Base-by-base conservation (phyloP, 2,113 vertebrate genomes). In the Bos javanicus region DNA sequence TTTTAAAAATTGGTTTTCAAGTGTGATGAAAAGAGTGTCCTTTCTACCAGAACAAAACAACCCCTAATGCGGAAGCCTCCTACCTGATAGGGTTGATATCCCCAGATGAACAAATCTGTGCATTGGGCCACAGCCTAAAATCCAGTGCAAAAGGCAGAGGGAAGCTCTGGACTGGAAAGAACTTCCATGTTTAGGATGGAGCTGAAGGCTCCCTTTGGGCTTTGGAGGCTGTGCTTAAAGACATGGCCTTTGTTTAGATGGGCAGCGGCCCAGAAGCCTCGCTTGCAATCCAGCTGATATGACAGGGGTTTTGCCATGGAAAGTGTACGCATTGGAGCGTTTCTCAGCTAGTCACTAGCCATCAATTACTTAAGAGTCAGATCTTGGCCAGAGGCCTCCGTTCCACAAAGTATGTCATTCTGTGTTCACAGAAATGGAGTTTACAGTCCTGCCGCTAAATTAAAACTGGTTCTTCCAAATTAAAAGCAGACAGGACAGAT, bases 401-500 rank as follows among this genome's bases (percentile, higher is more conserved):
- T 98, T 98, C 97, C 94, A 98, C 98, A 98, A 98, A 98, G 98
- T 98, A 97, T 99, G 98, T 99, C 98, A 98, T 99, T 98, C 98
- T 97, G 89, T 98, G 98, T 98, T 98, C 99, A 98, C 97, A 98
- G 98, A 99, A 98, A 98, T 89, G 92, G 96, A 96, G 97, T 98
- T 99, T 98, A 98, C 92, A 98, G 96, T 97, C 98, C 83, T 95
- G 96, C 95, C 84, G 57, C 98, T 98, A 98, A 99, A 99, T 99
- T 99, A 98, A 99, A 99, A 98, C 95, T 98, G 97, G 98, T 98
- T 98, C 97, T 98, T 98, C 97, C 97, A 99, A 99, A 99, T 99
- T 98, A 99, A 99, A 99, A 99, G 98, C 99, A 99, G 99, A 98
- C 98, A 98, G 98, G 98, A 98, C 98, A 99, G 99, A 98, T 99